Conservation (phyloP, 1,140 invertebrate species). For the Eriocheir sinensis region DNA sequence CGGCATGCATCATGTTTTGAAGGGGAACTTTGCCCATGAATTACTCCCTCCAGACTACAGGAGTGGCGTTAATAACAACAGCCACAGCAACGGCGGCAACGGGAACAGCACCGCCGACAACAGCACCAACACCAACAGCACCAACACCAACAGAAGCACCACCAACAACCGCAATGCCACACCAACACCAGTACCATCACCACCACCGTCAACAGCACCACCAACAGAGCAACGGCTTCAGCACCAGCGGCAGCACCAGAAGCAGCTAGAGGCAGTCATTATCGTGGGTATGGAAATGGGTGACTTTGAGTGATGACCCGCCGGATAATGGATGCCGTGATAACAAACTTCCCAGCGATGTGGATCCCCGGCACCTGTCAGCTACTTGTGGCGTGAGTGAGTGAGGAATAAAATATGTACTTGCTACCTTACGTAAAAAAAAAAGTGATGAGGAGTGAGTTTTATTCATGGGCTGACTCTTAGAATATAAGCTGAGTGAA, state of each 20-base stretch:
- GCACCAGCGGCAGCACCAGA: background rate
- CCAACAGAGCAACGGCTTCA: no score
- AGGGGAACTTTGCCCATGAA: constrained; percentile 50
- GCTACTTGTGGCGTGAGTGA: constrained; percentile 11
- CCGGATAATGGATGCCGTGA: background rate
- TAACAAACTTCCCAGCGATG: background rate
- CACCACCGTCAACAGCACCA: no score
- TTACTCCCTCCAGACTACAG: constrained; percentile 33
- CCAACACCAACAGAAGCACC: background rate
- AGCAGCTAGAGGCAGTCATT: background rate
- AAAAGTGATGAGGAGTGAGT: no score
- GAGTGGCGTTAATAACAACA: constrained; percentile 57
- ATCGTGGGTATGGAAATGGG: background rate
- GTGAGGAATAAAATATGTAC: background rate
- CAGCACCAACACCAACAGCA: background rate
- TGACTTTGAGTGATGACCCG: constrained; percentile 21
- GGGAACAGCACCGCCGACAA: background rate
- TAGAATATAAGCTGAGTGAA: no score
- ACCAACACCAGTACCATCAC: background rate
- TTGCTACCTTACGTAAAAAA: background rate
- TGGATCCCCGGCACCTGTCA: background rate
- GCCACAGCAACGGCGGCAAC: constrained; percentile 30
- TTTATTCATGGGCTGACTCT: no score
- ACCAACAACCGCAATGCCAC: constrained; percentile 27
- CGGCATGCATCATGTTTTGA: constrained; percentile 55